These are phyloP conservation scores for Rhynchomys soricoides DNA, from an alignment of 2,113 vertebrate genomes.

Conservation along the genomic window DNA sequence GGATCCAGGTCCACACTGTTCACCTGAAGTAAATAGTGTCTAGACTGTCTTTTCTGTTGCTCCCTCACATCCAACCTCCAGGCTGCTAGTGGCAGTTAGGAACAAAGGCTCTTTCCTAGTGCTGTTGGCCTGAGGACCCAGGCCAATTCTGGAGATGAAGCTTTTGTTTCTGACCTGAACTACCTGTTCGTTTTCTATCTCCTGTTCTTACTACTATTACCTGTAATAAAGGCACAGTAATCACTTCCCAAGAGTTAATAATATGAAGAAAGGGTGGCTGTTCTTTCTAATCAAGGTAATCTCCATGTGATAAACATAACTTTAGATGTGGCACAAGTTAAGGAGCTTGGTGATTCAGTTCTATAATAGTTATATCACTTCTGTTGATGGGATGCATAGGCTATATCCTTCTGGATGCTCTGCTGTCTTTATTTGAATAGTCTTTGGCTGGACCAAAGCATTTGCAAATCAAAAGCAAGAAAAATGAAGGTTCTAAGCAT, in stretches of 20 bases:
- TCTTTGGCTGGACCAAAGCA: neutral
- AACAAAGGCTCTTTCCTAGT: neutral
- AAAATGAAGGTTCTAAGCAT: neutral
- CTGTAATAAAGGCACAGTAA: neutral
- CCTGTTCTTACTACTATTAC: neutral
- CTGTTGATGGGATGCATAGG: neutral
- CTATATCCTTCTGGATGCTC: neutral
- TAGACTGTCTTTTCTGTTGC: neutral
- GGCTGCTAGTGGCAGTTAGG: neutral
- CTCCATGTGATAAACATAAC: no score
- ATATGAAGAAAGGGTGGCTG: neutral
- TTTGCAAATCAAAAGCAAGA: conserved; percentile 10
- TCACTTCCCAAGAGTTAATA: conserved; percentile 5
- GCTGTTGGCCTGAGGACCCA: neutral
- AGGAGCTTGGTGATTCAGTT: neutral
- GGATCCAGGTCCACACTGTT: no score
- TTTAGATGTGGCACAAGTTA: neutral
- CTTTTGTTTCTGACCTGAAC: neutral
- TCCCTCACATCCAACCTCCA: neutral
- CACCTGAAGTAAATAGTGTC: neutral
- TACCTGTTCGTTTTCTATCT: neutral
- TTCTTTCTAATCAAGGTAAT: neutral
- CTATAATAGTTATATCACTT: neutral
- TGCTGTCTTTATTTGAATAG: neutral
- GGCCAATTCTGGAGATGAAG: neutral